phyloP scores from a whole-genome alignment of 2,113 vertebrate species.

The Rhipidura dahli region DNA sequence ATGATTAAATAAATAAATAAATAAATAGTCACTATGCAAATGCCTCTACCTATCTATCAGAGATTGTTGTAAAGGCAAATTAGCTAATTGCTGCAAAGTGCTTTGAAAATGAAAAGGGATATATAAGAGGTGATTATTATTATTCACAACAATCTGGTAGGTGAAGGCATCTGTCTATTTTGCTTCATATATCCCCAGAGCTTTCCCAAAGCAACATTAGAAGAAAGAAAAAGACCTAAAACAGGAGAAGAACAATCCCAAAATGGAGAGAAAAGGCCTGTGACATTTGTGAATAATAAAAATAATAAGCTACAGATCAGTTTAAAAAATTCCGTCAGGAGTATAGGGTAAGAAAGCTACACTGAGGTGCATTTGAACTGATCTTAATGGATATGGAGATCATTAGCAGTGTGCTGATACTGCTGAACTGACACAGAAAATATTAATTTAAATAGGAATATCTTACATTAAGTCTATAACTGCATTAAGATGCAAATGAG shows the following conservation, averaged over 20 bases:
- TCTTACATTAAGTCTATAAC: not conserved
- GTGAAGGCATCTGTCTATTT: conserved; percentile 65
- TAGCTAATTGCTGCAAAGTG: conserved; percentile 64
- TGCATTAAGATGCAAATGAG: not conserved
- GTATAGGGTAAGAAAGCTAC: not conserved
- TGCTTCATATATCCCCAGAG: conserved; percentile 53
- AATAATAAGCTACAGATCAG: conserved; percentile 45
- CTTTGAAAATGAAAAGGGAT: conserved; percentile 67
- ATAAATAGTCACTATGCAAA: conserved; percentile 30
- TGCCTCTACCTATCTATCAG: conserved; percentile 38
- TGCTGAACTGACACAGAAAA: conserved; percentile 27
- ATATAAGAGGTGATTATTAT: conserved; percentile 68
- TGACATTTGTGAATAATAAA: conserved; percentile 66
- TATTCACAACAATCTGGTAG: conserved; percentile 67
- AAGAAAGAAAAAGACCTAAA: conserved; percentile 36
- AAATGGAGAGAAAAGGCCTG: conserved; percentile 28
- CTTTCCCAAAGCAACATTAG: conserved; percentile 42
- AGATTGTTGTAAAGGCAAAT: conserved; percentile 55
- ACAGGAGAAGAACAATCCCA: conserved; percentile 22
- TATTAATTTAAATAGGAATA: conserved; percentile 65
- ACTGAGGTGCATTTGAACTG: conserved; percentile 44
- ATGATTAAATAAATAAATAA: not conserved
- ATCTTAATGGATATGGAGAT: conserved; percentile 51
- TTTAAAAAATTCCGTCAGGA: conserved; percentile 22
- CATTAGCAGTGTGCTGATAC: conserved; percentile 56